phyloP scores from a whole-genome alignment of 2,888 invertebrate genomes.

The Plagodis pulveraria region DNA sequence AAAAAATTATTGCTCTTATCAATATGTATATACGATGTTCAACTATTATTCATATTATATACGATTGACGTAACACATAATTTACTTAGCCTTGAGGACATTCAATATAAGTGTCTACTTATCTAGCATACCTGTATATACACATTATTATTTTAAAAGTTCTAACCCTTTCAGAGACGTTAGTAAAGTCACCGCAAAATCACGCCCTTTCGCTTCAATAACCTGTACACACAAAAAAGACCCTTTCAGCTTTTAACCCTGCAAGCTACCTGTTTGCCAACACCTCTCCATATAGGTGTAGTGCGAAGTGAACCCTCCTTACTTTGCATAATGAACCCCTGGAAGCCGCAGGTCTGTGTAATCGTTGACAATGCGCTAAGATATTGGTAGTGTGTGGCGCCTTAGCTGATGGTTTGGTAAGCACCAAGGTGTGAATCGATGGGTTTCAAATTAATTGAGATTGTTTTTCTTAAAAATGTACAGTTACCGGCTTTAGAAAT shows the following conservation, averaged over 20 bases:
- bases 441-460: constrained; percentile 10
- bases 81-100: too few relatives aligned
- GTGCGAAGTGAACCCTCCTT: constrained; percentile 47
- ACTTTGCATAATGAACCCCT: constrained; percentile 67
- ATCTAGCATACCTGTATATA: background rate
- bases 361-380: constrained; percentile 40
- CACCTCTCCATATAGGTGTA: constrained; percentile 32
- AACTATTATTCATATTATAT: too few relatives aligned
- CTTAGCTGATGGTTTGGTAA: constrained; percentile 4
- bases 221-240: constrained; percentile 30
- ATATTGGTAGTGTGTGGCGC: constrained; percentile 14
- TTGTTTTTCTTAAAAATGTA: too few relatives aligned
- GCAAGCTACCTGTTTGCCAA: constrained; percentile 36
- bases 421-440: constrained; percentile 15
- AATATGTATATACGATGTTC: too few relatives aligned
- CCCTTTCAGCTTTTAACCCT: constrained; percentile 16
- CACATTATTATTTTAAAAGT: background rate
- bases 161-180: constrained; percentile 7
- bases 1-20: too few relatives aligned
- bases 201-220: constrained; percentile 35
- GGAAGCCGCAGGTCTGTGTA: constrained; percentile 48
- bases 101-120: too few relatives aligned
- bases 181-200: constrained; percentile 30
- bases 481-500: too few relatives aligned
- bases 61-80: too few relatives aligned